Evolutionary conservation across 2,113 vertebrate genomes (phyloP).

Genomic region (Rynchops niger): DNA sequence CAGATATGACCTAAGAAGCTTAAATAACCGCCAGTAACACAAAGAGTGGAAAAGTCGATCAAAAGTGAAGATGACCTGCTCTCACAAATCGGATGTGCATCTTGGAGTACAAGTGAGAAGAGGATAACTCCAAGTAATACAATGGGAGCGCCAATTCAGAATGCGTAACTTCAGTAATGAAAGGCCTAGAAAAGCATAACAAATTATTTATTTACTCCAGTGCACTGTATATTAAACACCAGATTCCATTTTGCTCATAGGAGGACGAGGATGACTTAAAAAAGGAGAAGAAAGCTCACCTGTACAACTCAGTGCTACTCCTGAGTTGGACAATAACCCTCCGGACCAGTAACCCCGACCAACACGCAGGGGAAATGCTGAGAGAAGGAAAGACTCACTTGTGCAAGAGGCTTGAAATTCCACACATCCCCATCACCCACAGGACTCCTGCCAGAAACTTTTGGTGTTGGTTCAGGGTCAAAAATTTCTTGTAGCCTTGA

Average conservation of each 20-base stretch:
- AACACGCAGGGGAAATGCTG: neutral
- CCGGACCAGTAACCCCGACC: neutral
- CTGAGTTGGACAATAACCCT: neutral
- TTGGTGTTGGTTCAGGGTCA: neutral
- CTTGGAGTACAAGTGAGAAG: no score
- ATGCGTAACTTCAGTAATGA: neutral
- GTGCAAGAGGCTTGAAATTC: neutral
- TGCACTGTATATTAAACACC: neutral
- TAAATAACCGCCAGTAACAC: neutral
- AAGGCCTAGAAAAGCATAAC: neutral
- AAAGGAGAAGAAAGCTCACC: neutral
- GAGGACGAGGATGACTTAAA: neutral
- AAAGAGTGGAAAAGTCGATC: neutral
- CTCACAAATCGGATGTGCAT: neutral
- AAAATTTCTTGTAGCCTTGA: neutral
- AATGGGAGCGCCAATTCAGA: neutral
- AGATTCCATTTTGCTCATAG: neutral
- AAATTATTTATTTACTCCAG: neutral
- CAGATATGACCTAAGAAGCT: neutral
- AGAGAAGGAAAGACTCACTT: neutral
- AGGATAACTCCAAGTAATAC: neutral
- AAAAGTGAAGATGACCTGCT: neutral
- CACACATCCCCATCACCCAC: neutral
- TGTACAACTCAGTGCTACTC: fast-evolving
- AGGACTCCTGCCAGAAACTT: neutral